Base-by-base conservation (phyloP, 2,888 invertebrate species). In the Apotomis capreana region DNA sequence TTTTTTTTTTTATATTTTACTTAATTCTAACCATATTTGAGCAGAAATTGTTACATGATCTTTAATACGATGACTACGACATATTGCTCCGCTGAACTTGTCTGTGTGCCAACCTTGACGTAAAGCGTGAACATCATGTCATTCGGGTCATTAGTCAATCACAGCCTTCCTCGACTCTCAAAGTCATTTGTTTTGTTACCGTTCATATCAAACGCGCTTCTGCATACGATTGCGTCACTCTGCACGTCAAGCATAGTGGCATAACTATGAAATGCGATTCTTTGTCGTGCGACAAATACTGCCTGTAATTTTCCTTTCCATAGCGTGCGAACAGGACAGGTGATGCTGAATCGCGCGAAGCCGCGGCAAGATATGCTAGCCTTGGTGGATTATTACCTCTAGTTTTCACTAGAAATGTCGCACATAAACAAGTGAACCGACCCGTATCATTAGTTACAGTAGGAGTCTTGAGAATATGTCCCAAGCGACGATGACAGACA, bases 391-490 rank as follows among this genome's bases (percentile, higher is more conserved):
- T 40, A 37, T 61, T 61, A 15, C 65, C 13, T 55, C 13, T 40
- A 60, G 26, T 57, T 57, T 55, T 40, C 51, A 58, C 49, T 36
- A 40, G 12, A 69, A 36, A 69, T 57, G 15, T 62, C 46, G 57
- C 55, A 62, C 61, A 54, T 61, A 60, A 60, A 63, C 60, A 64
- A 59, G 72, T 75, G 73, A 77, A 76, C 79, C 79, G 83, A 80
- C 86, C 78, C 81, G 83, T 26, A 40, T 49, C 61, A 69, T 62
- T 69, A 62, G 54, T 61, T 55, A 46, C 62, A 69, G 57, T 68
- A 57, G n/a, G 54, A 54, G n/a, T 51, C 58, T 58, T 40, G 58
- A 40, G 67, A 58, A 40, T 49, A 67, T 67, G 68, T 46, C 60
- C 59, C 51, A 49, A 37, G 40, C 67, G 15, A 58, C 46, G 72